Conservation (phyloP, 1,140 invertebrate genomes). For the Drosophila quadrilineata region DNA sequence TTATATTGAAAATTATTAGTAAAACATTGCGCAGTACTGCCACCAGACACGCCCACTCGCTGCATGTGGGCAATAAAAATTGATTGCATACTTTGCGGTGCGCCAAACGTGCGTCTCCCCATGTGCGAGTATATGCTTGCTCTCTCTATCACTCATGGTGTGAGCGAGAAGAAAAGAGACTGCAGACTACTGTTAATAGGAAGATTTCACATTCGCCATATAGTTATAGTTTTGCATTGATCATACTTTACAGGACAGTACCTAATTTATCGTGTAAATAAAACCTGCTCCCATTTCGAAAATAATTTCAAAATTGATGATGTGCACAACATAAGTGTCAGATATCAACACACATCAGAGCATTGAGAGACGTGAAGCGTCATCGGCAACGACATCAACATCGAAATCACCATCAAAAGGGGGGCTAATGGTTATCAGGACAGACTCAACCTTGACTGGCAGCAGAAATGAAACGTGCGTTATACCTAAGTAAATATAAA, state of each 20-base stretch:
- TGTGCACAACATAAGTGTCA: constrained; percentile 73
- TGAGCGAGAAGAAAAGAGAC: no score
- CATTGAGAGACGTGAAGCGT: constrained; percentile 37
- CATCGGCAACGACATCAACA: constrained; percentile 26
- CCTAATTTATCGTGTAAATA: constrained; percentile 1
- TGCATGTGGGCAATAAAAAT: constrained; percentile 70
- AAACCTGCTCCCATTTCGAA: constrained; percentile 11
- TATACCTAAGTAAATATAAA: constrained; percentile 15
- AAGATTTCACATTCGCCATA: no score
- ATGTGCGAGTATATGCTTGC: not conserved
- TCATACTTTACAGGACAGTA: not conserved
- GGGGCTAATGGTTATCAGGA: constrained; percentile 35
- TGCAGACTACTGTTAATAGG: no score
- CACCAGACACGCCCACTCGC: constrained; percentile 18
- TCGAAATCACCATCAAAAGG: constrained; percentile 14
- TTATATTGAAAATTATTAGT: constrained; percentile 77
- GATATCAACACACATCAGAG: constrained; percentile 64
- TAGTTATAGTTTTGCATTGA: no score
- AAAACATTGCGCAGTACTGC: constrained; percentile 67
- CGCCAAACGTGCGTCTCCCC: constrained; percentile 39
- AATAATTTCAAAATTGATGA: constrained; percentile 72
- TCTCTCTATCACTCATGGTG: not conserved
- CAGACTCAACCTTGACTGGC: constrained; percentile 34
- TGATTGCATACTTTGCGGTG: constrained; percentile 70
- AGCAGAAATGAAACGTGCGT: constrained; percentile 47